These are phyloP conservation scores for Sprattus sprattus DNA, from an alignment of 2,113 vertebrate genomes.

Conservation along the genomic window DNA sequence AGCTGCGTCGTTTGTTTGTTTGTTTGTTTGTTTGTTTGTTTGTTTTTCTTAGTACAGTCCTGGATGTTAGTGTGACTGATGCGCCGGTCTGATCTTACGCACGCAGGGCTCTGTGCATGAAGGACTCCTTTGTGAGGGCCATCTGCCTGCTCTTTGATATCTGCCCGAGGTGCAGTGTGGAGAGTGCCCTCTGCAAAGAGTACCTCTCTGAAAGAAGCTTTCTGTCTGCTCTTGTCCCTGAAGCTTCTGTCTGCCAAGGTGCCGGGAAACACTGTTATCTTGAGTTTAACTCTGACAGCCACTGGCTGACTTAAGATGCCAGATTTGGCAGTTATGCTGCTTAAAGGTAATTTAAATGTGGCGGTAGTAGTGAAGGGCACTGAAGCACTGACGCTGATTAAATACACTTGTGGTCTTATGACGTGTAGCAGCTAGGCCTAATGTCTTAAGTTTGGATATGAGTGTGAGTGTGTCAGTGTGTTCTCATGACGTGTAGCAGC, in stretches of 20 bases:
- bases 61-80: background rate
- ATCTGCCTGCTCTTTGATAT: constrained; percentile 30
- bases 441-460: background rate
- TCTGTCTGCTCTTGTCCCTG: background rate
- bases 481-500: background rate
- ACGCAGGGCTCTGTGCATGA: constrained; percentile 49
- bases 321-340: background rate
- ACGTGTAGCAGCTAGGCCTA: background rate
- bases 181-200: background rate
- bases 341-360: background rate
- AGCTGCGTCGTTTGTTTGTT: background rate
- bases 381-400: background rate
- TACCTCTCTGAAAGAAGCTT: background rate
- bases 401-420: background rate
- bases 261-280: background rate
- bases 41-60: background rate
- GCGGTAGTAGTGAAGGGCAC: background rate
- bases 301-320: background rate
- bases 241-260: background rate
- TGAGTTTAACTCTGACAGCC: background rate
- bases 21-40: background rate
- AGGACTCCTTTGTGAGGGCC: constrained; percentile 45
- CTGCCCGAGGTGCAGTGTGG: background rate
- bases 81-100: background rate
- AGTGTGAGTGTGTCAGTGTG: background rate